phyloP scores from a whole-genome alignment of 2,888 invertebrate genomes.

The Synanthedon andrenaeformis region DNA sequence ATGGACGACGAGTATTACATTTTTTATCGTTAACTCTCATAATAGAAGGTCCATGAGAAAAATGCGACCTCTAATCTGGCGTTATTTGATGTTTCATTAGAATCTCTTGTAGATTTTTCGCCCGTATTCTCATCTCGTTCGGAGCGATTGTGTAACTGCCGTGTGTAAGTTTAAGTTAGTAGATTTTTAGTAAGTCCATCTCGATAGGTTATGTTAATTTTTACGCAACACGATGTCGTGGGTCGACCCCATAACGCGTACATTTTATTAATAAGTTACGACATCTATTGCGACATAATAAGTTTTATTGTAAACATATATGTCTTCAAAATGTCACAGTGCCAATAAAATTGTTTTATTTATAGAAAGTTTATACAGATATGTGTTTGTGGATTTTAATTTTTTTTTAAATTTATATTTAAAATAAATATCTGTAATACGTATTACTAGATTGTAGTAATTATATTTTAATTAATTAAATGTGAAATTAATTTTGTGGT shows the following conservation, averaged over 20 bases:
- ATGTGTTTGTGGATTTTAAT: not conserved
- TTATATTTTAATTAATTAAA: not conserved
- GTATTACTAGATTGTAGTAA: not conserved
- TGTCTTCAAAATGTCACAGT: constrained; percentile 8
- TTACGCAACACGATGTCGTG: constrained; percentile 14
- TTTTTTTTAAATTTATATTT: not conserved
- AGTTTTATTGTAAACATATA: not conserved
- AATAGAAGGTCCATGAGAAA: constrained; percentile 46
- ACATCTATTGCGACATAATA: constrained; percentile 1
- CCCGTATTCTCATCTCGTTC: constrained; percentile 9
- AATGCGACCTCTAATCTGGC: constrained; percentile 38
- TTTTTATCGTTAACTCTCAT: constrained; percentile 6
- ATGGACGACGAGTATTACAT: constrained; percentile 15
- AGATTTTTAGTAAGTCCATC: not conserved
- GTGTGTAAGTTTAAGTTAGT: constrained; percentile 4
- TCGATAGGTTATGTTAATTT: constrained; percentile 14
- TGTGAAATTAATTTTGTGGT: not conserved
- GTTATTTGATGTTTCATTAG: constrained; percentile 17
- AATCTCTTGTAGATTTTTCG: constrained; percentile 3
- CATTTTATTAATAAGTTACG: constrained; percentile 5
- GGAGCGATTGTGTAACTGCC: constrained; percentile 1
- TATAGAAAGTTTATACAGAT: not conserved
- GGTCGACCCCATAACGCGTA: constrained; percentile 7
- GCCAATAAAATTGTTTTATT: constrained; percentile 7
- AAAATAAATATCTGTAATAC: not conserved